Evolutionary conservation across 2,888 invertebrate genomes (phyloP).

Genomic region (Carabus problematicus): DNA sequence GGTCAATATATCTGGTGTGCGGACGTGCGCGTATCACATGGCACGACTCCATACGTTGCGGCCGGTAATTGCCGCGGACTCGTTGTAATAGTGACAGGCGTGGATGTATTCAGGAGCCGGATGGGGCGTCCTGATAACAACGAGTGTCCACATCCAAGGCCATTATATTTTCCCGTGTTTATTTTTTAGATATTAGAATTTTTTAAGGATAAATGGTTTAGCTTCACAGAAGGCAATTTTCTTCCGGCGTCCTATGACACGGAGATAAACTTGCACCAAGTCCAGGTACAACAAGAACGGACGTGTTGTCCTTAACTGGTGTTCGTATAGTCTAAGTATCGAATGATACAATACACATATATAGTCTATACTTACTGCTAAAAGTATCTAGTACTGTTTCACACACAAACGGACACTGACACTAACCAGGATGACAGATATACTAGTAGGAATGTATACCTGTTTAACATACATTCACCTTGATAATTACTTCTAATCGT

Average conservation of each 20-base stretch:
- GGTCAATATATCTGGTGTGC: conserved; percentile 49
- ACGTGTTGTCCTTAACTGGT: too few relatives aligned
- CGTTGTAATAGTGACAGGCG: conserved; percentile 44
- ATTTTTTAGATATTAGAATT: conserved; percentile 48
- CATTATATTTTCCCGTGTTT: conserved; percentile 51
- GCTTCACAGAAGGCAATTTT: conserved; percentile 40
- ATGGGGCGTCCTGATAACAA: conserved; percentile 50
- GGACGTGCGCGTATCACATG: conserved; percentile 43
- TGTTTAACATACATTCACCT: too few relatives aligned
- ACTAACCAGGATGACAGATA: too few relatives aligned
- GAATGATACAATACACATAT: too few relatives aligned
- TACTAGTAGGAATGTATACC: too few relatives aligned
- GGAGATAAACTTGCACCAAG: conserved; percentile 25
- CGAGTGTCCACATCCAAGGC: conserved; percentile 51
- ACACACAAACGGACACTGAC: too few relatives aligned
- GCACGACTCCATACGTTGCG: conserved; percentile 29
- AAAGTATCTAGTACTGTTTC: too few relatives aligned
- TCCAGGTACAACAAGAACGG: too few relatives aligned
- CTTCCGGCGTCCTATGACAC: conserved; percentile 19
- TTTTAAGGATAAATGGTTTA: conserved; percentile 44
- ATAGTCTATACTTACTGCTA: too few relatives aligned
- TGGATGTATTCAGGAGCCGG: conserved; percentile 49
- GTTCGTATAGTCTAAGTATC: too few relatives aligned
- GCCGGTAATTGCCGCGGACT: conserved; percentile 47
- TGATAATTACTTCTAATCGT: too few relatives aligned